These are phyloP conservation scores for Drusus annulatus DNA, from an alignment of 1,140 invertebrate species.

Conservation along the genomic window DNA sequence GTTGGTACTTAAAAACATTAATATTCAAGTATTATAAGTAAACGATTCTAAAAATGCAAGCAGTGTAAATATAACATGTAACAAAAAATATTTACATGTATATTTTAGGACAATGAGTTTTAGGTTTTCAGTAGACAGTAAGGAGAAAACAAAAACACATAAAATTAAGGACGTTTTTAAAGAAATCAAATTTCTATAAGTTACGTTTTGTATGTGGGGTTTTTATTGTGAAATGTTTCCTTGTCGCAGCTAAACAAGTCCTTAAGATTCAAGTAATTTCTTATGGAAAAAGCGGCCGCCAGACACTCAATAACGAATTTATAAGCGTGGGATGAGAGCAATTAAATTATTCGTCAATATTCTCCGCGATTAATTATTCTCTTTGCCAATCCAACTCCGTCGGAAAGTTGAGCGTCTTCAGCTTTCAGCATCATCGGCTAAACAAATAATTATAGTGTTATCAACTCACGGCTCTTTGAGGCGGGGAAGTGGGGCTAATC, in stretches of 20 bases:
- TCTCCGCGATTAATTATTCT: not conserved
- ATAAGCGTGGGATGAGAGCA: constrained; percentile 28
- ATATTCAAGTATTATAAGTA: no score
- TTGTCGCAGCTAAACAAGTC: not conserved
- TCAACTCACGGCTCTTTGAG: constrained; percentile 3
- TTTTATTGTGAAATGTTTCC: not conserved
- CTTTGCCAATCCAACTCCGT: not conserved
- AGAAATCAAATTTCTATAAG: no score
- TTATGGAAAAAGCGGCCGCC: not conserved
- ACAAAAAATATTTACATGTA: no score
- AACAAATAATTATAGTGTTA: constrained; percentile 25
- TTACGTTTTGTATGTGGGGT: no score
- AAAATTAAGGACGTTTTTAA: no score
- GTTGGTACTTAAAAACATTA: no score
- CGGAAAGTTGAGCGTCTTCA: not conserved
- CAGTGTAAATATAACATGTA: no score
- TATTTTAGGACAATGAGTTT: no score
- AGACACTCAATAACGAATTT: constrained; percentile 12
- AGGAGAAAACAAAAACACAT: no score
- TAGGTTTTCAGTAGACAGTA: no score
- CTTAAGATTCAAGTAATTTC: constrained; percentile 11
- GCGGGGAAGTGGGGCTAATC: not conserved
- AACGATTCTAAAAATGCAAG: no score
- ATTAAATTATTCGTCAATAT: constrained; percentile 34
- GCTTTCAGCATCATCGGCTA: not conserved